Conservation (phyloP, 2,888 invertebrate genomes). For the Blastobasis adustella region DNA sequence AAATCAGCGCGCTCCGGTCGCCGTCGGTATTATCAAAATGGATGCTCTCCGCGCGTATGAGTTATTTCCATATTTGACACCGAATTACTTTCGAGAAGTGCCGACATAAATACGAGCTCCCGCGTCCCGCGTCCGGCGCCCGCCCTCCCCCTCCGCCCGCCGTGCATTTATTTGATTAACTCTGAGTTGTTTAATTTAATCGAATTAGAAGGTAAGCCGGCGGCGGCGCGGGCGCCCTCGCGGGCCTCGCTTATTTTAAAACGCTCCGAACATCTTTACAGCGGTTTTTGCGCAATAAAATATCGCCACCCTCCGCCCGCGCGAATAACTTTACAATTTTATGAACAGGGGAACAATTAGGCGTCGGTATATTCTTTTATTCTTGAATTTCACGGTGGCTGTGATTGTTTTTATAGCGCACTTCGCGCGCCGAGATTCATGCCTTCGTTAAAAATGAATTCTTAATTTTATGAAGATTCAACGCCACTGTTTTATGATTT, state of each 20-base stretch:
- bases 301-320: constrained; percentile 62
- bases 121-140: constrained; percentile 30
- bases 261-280: constrained; percentile 70
- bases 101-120: constrained; percentile 65
- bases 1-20: constrained; percentile 67
- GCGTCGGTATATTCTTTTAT: constrained; percentile 64
- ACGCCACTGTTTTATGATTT: constrained; percentile 51
- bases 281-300: constrained; percentile 72
- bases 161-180: constrained; percentile 76
- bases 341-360: constrained; percentile 74
- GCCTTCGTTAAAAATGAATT: constrained; percentile 68
- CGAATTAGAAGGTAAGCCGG: constrained; percentile 69
- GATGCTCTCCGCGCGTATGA: constrained; percentile 69
- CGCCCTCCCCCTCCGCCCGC: constrained; percentile 43
- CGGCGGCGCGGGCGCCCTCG: constrained; percentile 27
- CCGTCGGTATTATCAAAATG: constrained; percentile 72
- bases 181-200: constrained; percentile 75
- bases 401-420: constrained; percentile 63
- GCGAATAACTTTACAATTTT: constrained; percentile 72
- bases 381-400: constrained; percentile 57
- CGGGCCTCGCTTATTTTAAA: constrained; percentile 67
- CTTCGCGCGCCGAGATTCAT: constrained; percentile 52
- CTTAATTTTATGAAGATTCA: constrained; percentile 70
- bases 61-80: constrained; percentile 75
- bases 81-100: constrained; percentile 75